Evolutionary conservation across 2,113 vertebrate species (phyloP).

Genomic region (Damaliscus lunatus): DNA sequence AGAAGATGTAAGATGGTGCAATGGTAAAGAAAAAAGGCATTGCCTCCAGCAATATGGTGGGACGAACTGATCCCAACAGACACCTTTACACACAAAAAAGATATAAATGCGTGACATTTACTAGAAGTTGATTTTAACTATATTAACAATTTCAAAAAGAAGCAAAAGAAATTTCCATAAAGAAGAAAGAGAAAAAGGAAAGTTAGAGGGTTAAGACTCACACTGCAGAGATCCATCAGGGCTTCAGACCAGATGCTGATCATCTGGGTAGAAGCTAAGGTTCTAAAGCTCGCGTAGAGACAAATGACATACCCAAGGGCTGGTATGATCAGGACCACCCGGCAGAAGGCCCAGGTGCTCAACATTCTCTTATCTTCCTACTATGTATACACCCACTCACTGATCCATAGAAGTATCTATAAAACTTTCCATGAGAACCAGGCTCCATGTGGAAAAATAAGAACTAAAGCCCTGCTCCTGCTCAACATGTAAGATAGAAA

Average conservation of each 20-base stretch:
- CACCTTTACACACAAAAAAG: background rate
- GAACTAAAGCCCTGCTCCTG: background rate
- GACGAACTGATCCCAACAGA: background rate
- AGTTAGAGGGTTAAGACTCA: background rate
- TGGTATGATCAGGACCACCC: background rate
- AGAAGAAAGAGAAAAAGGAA: background rate
- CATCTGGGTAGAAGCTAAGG: background rate
- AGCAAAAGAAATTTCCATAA: background rate
- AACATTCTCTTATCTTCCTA: background rate
- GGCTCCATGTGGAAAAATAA: background rate
- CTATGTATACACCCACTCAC: background rate
- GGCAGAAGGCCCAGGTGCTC: background rate
- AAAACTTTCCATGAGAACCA: background rate
- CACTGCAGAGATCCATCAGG: background rate
- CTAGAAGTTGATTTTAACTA: background rate
- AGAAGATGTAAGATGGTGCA: background rate
- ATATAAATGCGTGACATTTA: background rate
- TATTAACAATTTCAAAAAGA: background rate
- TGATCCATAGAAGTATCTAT: background rate
- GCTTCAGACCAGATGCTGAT: background rate
- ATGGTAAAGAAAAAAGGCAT: background rate
- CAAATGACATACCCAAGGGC: fast-evolving
- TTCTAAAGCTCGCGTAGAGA: background rate
- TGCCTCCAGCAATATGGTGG: background rate
- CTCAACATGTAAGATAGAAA: background rate